phyloP scores from a whole-genome alignment of 2,113 vertebrate genomes.

The Thamnaconus septentrionalis region DNA sequence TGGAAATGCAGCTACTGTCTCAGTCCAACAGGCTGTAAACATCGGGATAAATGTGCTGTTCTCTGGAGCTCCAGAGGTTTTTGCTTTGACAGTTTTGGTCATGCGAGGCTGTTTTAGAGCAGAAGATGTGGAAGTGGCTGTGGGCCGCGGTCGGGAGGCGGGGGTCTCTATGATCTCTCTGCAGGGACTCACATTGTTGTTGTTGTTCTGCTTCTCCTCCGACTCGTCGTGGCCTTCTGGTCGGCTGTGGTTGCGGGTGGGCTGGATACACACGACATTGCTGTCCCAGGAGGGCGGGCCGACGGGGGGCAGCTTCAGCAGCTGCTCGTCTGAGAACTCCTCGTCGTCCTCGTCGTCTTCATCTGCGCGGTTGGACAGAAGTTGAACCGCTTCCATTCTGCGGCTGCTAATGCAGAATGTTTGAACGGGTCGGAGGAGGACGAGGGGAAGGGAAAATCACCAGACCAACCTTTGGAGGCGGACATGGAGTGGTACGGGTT shows the following conservation, averaged over 20 bases:
- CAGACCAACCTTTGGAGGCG: slow-evolving; percentile 82
- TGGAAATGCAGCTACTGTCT: too few relatives aligned
- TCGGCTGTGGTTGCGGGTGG: slow-evolving; percentile 89
- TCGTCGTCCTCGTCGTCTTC: slow-evolving; percentile 90
- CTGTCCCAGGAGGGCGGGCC: slow-evolving; percentile 90
- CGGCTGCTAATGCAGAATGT: neutral
- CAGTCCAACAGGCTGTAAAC: too few relatives aligned
- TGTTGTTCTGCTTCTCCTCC: slow-evolving; percentile 77
- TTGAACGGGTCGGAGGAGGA: neutral
- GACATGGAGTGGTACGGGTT: slow-evolving; percentile 84
- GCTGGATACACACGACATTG: slow-evolving; percentile 95
- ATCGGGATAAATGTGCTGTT: too few relatives aligned
- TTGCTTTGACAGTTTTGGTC: too few relatives aligned
- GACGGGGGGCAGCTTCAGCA: slow-evolving; percentile 87
- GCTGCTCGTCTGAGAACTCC: slow-evolving; percentile 89
- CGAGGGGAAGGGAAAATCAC: too few relatives aligned
- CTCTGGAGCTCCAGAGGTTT: too few relatives aligned
- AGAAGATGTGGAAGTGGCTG: too few relatives aligned
- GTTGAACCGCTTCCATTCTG: too few relatives aligned
- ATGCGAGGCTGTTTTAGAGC: too few relatives aligned
- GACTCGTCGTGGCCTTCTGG: slow-evolving; percentile 93
- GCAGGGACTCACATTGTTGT: slow-evolving; percentile 63
- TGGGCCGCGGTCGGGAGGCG: too few relatives aligned
- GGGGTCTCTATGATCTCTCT: neutral
- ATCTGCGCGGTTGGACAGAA: slow-evolving; percentile 68